phyloP scores from a whole-genome alignment of 2,113 vertebrate genomes.

The Sapajus apella region DNA sequence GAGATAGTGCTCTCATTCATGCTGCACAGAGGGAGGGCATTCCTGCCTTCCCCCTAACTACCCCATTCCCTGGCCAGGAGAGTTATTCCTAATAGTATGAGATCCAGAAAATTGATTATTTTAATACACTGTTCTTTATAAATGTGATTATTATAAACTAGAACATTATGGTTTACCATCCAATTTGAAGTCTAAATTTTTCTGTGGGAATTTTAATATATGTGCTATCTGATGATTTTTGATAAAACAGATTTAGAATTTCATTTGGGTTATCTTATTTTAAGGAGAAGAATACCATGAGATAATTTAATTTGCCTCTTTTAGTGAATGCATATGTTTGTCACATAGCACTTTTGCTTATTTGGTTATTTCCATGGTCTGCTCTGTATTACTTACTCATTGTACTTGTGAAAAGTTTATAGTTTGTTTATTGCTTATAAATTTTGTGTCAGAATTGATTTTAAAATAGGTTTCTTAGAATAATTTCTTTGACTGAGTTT shows the following conservation, averaged over 20 bases:
- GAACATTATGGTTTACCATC: background rate
- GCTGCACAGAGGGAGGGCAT: slow-evolving; percentile 50
- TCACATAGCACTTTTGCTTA: background rate
- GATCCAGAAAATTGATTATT: slow-evolving; percentile 55
- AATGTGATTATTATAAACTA: slow-evolving; percentile 48
- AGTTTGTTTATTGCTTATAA: slow-evolving; percentile 46
- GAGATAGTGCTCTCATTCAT: slow-evolving; percentile 54
- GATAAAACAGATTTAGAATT: slow-evolving; percentile 30
- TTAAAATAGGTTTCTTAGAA: slow-evolving; percentile 34
- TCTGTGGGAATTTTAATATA: background rate
- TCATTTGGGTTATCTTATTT: slow-evolving; percentile 52
- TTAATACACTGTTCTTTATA: slow-evolving; percentile 40
- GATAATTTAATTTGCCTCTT: slow-evolving; percentile 10
- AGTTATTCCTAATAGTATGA: slow-evolving; percentile 23
- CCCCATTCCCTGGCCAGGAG: background rate
- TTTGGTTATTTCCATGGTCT: slow-evolving; percentile 22
- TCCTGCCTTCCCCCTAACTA: background rate
- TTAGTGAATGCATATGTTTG: slow-evolving; percentile 23
- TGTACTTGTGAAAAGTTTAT: slow-evolving; percentile 42
- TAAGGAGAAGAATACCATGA: slow-evolving; percentile 7
- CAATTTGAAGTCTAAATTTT: slow-evolving; percentile 48
- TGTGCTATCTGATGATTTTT: background rate
- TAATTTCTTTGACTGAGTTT: slow-evolving; percentile 12
- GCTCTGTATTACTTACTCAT: slow-evolving; percentile 32
- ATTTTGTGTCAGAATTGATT: slow-evolving; percentile 55